Evolutionary conservation across 2,888 invertebrate species (phyloP), one percentile per base, ranked within the genome.

Genomic region (Philereme vetulata): DNA sequence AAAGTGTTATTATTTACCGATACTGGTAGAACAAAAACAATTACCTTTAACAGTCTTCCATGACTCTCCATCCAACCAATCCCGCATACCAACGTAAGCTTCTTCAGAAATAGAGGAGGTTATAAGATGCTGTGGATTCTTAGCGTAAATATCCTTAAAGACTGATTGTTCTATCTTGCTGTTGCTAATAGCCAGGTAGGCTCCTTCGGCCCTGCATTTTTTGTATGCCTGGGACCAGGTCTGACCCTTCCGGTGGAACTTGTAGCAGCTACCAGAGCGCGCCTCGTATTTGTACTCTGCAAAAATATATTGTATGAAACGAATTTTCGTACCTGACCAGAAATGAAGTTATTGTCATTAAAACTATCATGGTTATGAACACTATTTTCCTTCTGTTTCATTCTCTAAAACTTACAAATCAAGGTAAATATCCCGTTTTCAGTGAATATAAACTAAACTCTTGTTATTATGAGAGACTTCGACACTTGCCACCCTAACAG

Each of bases 261-360:
- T 61, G 51, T 53, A 59, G 43, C 53, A 59, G 44, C 53, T 59
- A 36, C 56, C 63, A 43, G 58, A 43, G 8, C 32, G 38, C 10
- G 52, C 34, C 36, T 60, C 40, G 42, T 51, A 50, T 21, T 11
- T 21, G 47, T 61, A 56, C 5, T 34, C 56, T 60, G 36, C 11
- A 34, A 51, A 53, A 32, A n/a, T 3, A 40, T 40, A 4, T 40
- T 36, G 36, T 5, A 3, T 36, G 0, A 21, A 1, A 21, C 21
- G 21, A 21, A 2, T 21, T 21, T 21, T 21, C 21, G 1, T 21
- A 21, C 21, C 21, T 21, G 21, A 21, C 21, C 21, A 2, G 1
- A 21, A 21, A 21, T 21, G 21, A 21, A 21, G 21, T 21, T 21
- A 21, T n/a, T 2, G 2, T 1, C 21, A 21, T 21, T 21, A 21